These are phyloP conservation scores for Eleginops maclovinus DNA, from an alignment of 2,113 vertebrate species.

Conservation along the genomic window DNA sequence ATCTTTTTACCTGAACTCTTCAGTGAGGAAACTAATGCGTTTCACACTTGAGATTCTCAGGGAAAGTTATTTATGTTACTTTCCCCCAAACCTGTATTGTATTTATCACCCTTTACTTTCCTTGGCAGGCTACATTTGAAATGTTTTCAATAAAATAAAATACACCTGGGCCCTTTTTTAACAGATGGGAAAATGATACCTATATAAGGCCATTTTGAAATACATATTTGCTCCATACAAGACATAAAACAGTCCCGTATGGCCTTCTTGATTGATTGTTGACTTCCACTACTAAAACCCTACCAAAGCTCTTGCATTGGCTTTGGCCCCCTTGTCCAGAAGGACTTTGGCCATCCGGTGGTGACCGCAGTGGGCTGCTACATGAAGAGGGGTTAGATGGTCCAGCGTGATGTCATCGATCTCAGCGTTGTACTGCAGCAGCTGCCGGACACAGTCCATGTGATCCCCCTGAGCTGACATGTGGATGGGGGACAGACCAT, in stretches of 20 bases:
- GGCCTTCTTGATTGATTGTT: not conserved
- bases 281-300: not conserved
- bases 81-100: too few relatives aligned
- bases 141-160: not conserved
- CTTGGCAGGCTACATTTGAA: too few relatives aligned
- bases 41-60: too few relatives aligned
- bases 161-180: not conserved
- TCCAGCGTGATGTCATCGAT: slow-evolving; percentile 98
- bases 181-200: not conserved
- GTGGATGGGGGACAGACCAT: slow-evolving; percentile 96
- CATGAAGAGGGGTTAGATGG: slow-evolving; percentile 95
- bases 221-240: not conserved
- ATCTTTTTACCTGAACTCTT: too few relatives aligned
- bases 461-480: slow-evolving; percentile 99
- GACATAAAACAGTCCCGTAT: not conserved
- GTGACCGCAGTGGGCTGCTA: slow-evolving; percentile 96
- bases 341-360: slow-evolving; percentile 96
- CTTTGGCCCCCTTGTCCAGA: slow-evolving; percentile 96
- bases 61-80: too few relatives aligned
- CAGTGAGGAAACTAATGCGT: too few relatives aligned
- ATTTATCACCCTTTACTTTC: too few relatives aligned
- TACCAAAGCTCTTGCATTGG: slow-evolving; percentile 93
- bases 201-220: not conserved
- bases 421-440: slow-evolving; percentile 93
- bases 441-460: slow-evolving; percentile 94